These are phyloP conservation scores for Hylaea fasciaria DNA, from an alignment of 2,888 invertebrate genomes.

Conservation along the genomic window DNA sequence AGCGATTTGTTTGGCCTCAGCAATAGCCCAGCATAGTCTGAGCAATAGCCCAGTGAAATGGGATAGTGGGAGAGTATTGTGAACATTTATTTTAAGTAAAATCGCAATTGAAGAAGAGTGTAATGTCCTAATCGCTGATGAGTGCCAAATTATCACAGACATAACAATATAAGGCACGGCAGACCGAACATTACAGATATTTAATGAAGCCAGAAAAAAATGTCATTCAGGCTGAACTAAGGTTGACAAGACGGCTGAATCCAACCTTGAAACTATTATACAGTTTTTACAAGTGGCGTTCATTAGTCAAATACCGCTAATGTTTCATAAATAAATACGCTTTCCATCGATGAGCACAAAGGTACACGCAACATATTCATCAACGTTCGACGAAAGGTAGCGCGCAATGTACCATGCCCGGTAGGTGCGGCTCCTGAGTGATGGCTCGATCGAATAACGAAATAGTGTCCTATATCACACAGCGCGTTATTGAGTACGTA, in stretches of 20 bases:
- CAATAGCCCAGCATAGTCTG: neutral
- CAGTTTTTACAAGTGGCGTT: no score
- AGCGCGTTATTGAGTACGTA: slow-evolving; percentile 44
- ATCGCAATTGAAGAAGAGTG: no score
- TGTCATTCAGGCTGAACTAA: no score
- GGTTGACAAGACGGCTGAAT: no score
- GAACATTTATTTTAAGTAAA: no score
- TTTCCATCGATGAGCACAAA: slow-evolving; percentile 12
- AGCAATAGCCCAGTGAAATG: neutral
- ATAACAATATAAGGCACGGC: no score
- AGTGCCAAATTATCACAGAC: no score
- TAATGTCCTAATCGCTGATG: no score
- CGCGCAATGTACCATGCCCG: slow-evolving; percentile 50
- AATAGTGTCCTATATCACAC: slow-evolving; percentile 60
- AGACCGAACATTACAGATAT: no score
- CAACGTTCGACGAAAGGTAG: slow-evolving; percentile 32
- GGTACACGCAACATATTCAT: slow-evolving; percentile 20
- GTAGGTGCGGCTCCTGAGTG: slow-evolving; percentile 37
- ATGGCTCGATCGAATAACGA: slow-evolving; percentile 54
- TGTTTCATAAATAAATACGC: slow-evolving; percentile 11
- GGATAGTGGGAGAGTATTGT: neutral
- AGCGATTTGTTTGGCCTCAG: no score
- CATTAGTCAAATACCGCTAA: neutral
- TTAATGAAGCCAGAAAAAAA: no score
- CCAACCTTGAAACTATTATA: no score